Percentiles rank a stretch among this genome's conserved stretches.
Evolutionary conservation across 2,113 vertebrate species (phyloP).

Genomic region (Carassius auratus): DNA sequence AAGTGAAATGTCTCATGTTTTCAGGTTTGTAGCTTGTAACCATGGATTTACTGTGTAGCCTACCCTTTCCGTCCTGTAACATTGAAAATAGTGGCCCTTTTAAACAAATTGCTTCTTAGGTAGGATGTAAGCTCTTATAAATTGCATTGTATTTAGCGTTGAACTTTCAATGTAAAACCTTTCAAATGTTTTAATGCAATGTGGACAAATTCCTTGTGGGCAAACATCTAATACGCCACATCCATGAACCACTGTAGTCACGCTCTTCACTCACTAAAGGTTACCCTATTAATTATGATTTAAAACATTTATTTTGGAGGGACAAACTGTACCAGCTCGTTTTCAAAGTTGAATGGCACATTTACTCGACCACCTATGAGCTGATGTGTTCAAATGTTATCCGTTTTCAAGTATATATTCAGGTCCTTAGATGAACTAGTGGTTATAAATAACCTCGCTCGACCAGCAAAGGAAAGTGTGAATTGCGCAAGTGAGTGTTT

Average conservation of each 20-base stretch:
- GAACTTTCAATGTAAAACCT: neutral
- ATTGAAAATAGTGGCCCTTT: neutral
- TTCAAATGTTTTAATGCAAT: conserved; percentile 7
- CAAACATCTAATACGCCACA: neutral
- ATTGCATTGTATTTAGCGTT: neutral
- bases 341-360: neutral
- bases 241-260: neutral
- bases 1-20: neutral
- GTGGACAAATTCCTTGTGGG: neutral
- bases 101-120: neutral
- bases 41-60: neutral
- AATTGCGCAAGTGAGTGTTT: neutral
- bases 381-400: neutral
- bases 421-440: neutral
- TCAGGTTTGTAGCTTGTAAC: neutral
- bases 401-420: neutral
- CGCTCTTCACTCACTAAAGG: neutral
- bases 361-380: neutral
- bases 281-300: conserved; percentile 12
- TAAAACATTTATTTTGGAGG: neutral
- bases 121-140: neutral
- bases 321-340: neutral
- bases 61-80: neutral
- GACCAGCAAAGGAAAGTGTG: neutral
- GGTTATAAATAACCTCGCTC: neutral